Evolutionary conservation across 2,113 vertebrate species (phyloP), one percentile per base, ranked within the genome.

Genomic region (Lucifuga dentata): DNA sequence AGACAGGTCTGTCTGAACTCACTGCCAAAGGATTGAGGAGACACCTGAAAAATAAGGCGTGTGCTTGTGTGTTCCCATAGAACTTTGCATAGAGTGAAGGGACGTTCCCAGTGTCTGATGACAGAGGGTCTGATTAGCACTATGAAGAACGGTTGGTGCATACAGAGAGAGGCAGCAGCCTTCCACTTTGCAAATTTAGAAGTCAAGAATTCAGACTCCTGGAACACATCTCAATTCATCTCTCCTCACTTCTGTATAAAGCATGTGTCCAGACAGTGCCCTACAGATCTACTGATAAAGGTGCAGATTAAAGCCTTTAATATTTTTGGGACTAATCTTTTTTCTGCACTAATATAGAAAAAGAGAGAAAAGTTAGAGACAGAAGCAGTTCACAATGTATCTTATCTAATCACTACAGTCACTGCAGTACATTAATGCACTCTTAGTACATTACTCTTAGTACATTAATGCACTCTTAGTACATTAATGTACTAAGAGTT

Each of bases 221-320:
- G 58, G 59, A 68, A 75, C 76, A 44, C 41, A 41, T 1, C 17
- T 73, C 83, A 45, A 64, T 80, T 73, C 45, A 79, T 90, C 88
- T 81, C 75, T 90, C 86, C 23, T 84, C 90, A 75, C 88, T 76
- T 75, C n/a, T 60, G 63, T 50, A 89, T 87, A 76, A 87, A 80
- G 57, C 7, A 7, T 35, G 49, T 39, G 67, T 58, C 39, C 23
- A 5, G 71, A 26, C 67, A 46, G 36, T 17, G 23, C 35, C 62
- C 63, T 65, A 56, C 15, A 85, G 68, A 78, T 85, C n/a, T 12
- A 33, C 64, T 43, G 79, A 90, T 65, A 72, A 44, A 49, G 5
- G 7, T 21, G 26, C 16, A 68, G 61, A 62, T 75, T 51, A 19
- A 60, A 46, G 17, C 4, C 29, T 19, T 5, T 11, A 36, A 33